phyloP scores from a whole-genome alignment of 2,888 invertebrate species.

The Crematogaster levior region DNA sequence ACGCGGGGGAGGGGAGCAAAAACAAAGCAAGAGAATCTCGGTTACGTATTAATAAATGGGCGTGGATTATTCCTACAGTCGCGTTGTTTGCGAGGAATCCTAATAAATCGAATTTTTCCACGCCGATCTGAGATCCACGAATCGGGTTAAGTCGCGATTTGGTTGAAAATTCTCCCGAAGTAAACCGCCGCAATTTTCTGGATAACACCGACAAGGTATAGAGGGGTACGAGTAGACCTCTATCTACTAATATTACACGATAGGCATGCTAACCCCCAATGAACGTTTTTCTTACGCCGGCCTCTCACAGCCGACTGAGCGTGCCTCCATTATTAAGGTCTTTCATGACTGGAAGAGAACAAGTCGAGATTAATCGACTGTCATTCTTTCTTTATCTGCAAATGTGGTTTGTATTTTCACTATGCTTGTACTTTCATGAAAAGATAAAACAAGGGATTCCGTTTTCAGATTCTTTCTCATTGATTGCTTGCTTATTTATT shows the following conservation, averaged over 20 bases:
- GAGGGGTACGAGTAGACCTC: slow-evolving; percentile 52
- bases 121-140: slow-evolving; percentile 5
- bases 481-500: slow-evolving; percentile 17
- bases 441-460: not conserved
- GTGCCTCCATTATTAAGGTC: slow-evolving; percentile 68
- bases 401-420: slow-evolving; percentile 34
- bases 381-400: slow-evolving; percentile 49
- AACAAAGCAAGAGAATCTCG: not conserved
- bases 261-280: slow-evolving; percentile 61
- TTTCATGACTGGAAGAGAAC: slow-evolving; percentile 53
- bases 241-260: slow-evolving; percentile 68
- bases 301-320: slow-evolving; percentile 53
- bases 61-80: not conserved
- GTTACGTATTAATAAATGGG: not conserved
- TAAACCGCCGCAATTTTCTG: slow-evolving; percentile 1
- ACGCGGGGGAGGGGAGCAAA: not conserved
- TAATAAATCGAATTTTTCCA: not conserved
- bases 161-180: not conserved
- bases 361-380: slow-evolving; percentile 61
- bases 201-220: not conserved
- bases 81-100: not conserved
- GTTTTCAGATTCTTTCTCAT: slow-evolving; percentile 2
- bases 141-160: not conserved
- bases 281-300: slow-evolving; percentile 68
- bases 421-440: not conserved